A percentile compares a stretch with the other conserved stretches of the same genome.
Conservation (phyloP, 2,797 vertebrate species). For the Echiichthys vipera region DNA sequence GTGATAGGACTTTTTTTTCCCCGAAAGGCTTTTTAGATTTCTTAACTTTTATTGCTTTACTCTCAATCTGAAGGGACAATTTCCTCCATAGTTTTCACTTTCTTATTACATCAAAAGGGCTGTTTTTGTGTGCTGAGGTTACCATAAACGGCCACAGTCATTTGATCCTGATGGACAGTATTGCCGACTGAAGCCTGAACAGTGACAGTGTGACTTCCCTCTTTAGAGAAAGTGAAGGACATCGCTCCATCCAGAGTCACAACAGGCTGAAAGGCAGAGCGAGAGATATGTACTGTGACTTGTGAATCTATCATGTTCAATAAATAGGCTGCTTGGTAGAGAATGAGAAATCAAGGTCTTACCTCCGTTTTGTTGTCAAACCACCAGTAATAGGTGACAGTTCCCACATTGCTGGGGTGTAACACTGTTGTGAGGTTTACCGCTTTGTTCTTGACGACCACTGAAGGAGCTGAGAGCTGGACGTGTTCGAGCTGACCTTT, state of each 20-base stretch:
- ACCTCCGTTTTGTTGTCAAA: conserved; percentile 95
- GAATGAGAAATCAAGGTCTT: conserved; percentile 43
- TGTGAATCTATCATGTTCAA: neutral
- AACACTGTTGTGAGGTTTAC: conserved; percentile 90
- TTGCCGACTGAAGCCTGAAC: conserved; percentile 92
- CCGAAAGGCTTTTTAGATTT: neutral
- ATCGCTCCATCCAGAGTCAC: conserved; percentile 90
- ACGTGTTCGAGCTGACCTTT: conserved; percentile 91
- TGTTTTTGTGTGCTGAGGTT: conserved; percentile 53
- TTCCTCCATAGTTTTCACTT: neutral
- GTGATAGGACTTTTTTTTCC: neutral
- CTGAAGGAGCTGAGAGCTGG: conserved; percentile 89
- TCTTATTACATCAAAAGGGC: neutral
- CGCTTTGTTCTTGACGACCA: conserved; percentile 91
- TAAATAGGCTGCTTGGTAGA: neutral
- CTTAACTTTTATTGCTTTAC: neutral
- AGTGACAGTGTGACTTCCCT: conserved; percentile 91
- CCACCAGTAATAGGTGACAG: conserved; percentile 95
- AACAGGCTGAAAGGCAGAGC: conserved; percentile 83
- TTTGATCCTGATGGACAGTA: conserved; percentile 91
- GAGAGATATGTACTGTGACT: conserved; percentile 6
- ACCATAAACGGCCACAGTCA: conserved; percentile 92
- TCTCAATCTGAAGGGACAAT: neutral
- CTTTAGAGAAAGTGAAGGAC: conserved; percentile 88
- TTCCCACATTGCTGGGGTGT: conserved; percentile 91